These are phyloP conservation scores for Crocallis elinguaria DNA, from an alignment of 2,888 invertebrate genomes.

Conservation along the genomic window DNA sequence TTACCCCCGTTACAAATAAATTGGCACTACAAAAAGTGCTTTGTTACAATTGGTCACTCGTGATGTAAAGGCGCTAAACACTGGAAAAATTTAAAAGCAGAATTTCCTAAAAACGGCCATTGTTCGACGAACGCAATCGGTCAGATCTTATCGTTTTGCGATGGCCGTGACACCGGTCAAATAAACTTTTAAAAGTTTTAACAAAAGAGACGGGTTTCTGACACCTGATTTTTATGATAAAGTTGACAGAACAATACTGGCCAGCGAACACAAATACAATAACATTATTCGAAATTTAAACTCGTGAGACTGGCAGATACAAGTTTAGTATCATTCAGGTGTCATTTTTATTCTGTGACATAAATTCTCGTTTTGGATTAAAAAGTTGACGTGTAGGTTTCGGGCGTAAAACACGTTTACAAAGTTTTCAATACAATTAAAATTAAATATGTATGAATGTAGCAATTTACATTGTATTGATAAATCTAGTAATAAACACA, in stretches of 20 bases:
- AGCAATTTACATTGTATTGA: constrained; percentile 26
- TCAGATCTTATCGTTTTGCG: constrained; percentile 31
- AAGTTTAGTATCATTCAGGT: background rate
- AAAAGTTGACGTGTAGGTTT: too few species aligned
- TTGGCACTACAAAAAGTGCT: background rate
- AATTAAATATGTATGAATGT: background rate
- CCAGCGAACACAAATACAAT: background rate
- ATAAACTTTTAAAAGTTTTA: background rate
- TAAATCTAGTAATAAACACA: constrained; percentile 41
- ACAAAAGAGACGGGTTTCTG: constrained; percentile 18
- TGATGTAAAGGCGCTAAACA: constrained; percentile 31
- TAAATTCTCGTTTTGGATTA: too few species aligned
- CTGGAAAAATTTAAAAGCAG: constrained; percentile 15
- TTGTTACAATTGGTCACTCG: constrained; percentile 1
- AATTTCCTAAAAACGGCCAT: constrained; percentile 9
- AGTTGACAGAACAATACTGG: background rate
- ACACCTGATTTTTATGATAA: constrained; percentile 12
- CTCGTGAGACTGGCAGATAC: background rate
- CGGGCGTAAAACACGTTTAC: too few species aligned
- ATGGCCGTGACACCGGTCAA: constrained; percentile 29
- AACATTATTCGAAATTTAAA: background rate
- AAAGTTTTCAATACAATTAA: background rate
- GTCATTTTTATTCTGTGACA: too few species aligned
- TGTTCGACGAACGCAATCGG: constrained; percentile 31
- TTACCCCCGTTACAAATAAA: constrained; percentile 8